These are phyloP conservation scores for Oxycera nigricornis DNA, from an alignment of 2,888 invertebrate genomes.

Conservation along the genomic window DNA sequence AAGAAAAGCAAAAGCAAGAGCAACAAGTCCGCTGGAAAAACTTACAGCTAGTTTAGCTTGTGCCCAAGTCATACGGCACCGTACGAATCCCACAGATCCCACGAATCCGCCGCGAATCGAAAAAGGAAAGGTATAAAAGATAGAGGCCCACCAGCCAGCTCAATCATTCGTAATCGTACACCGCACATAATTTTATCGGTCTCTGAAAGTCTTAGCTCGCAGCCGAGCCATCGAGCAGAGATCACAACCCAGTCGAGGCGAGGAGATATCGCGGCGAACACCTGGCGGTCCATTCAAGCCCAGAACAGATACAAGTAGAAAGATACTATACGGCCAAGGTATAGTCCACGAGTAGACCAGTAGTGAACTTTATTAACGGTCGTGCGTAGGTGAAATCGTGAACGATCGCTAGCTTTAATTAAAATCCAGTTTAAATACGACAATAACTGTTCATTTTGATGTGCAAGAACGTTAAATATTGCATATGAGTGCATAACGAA, in stretches of 20 bases:
- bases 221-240: slow-evolving; percentile 31
- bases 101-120: too few relatives aligned
- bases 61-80: slow-evolving; percentile 35
- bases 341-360: too few relatives aligned
- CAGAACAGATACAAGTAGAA: neutral
- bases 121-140: slow-evolving; percentile 46
- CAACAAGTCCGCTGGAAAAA: slow-evolving; percentile 34
- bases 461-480: neutral
- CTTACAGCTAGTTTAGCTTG: neutral
- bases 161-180: slow-evolving; percentile 43
- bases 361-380: slow-evolving; percentile 4
- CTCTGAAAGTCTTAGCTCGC: slow-evolving; percentile 30
- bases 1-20: slow-evolving; percentile 26
- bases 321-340: too few relatives aligned
- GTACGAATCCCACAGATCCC: slow-evolving; percentile 33
- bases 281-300: neutral
- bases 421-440: neutral
- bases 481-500: neutral
- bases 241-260: slow-evolving; percentile 16
- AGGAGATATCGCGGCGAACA: neutral
- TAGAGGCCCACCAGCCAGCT: slow-evolving; percentile 38
- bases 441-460: slow-evolving; percentile 2
- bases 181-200: slow-evolving; percentile 15
- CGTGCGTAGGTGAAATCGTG: slow-evolving; percentile 43
- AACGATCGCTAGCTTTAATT: slow-evolving; percentile 26